Conservation (phyloP, 2,113 vertebrate species). For the Thermophis baileyi region DNA sequence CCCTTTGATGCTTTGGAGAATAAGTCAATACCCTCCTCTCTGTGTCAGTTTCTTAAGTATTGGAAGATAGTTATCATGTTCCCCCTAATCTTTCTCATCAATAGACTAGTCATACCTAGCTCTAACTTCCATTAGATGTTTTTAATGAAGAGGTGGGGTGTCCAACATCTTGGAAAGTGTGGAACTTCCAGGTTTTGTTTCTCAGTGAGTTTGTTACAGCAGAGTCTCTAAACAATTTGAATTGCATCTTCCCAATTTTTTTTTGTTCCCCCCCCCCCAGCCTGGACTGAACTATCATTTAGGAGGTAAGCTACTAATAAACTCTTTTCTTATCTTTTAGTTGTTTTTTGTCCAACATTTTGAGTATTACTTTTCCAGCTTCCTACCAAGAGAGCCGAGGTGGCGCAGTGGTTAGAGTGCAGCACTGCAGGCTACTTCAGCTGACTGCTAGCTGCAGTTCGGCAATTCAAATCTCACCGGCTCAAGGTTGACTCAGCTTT, state of each 20-base stretch:
- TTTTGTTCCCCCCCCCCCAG: accelerated
- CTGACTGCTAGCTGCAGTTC: too few species aligned
- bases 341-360: background rate
- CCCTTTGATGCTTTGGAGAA: too few species aligned
- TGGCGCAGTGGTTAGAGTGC: too few species aligned
- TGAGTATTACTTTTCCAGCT: background rate
- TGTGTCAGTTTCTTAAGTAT: too few species aligned
- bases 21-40: too few species aligned
- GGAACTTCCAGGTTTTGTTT: background rate
- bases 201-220: background rate
- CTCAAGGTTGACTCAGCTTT: too few species aligned
- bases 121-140: background rate
- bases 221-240: background rate
- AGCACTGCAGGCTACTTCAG: too few species aligned
- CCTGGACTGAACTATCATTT: background rate
- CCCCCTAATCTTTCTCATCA: too few species aligned
- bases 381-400: too few species aligned
- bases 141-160: background rate
- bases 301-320: background rate
- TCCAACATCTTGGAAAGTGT: background rate
- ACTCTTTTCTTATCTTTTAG: background rate
- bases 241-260: background rate
- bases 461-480: too few species aligned
- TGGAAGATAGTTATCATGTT: too few species aligned
- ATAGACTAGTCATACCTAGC: background rate